Percentiles rank a stretch among this genome's conserved stretches.
Conservation (phyloP, 2,797 vertebrate genomes). For the Chelonia mydas region DNA sequence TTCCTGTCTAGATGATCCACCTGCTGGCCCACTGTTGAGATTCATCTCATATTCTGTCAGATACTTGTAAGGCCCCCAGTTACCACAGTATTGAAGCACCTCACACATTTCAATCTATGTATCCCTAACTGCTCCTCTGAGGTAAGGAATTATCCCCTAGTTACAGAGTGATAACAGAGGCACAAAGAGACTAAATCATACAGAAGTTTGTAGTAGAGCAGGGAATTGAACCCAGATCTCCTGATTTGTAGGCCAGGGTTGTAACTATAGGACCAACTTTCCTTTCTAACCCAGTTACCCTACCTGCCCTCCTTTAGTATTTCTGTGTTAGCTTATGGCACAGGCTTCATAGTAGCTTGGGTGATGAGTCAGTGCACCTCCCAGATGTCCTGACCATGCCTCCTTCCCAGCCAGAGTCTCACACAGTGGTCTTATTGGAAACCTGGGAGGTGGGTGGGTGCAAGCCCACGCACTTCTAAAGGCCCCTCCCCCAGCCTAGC, state of each 20-base stretch:
- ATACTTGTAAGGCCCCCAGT: not conserved
- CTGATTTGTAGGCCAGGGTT: not conserved
- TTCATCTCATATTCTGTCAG: not conserved
- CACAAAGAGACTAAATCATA: not conserved
- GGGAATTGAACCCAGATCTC: not conserved
- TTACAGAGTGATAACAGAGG: not conserved
- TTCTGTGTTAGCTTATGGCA: not conserved
- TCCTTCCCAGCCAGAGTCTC: not conserved
- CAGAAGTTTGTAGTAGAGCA: not conserved
- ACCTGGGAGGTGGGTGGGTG: no score
- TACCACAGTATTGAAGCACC: not conserved
- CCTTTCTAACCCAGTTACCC: not conserved
- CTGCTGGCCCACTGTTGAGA: not conserved
- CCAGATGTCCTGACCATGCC: not conserved
- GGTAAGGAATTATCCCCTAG: not conserved
- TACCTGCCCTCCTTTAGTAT: rapidly evolving
- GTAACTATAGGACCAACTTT: not conserved
- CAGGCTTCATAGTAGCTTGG: not conserved
- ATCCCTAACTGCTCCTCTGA: not conserved
- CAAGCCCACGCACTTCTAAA: no score
- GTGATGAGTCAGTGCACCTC: not conserved
- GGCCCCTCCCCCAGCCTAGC: no score
- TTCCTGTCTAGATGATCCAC: not conserved
- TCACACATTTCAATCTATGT: not conserved
- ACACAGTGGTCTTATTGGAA: not conserved